Conservation (phyloP, 2,888 invertebrate genomes). For the Macroteleia sp. region DNA sequence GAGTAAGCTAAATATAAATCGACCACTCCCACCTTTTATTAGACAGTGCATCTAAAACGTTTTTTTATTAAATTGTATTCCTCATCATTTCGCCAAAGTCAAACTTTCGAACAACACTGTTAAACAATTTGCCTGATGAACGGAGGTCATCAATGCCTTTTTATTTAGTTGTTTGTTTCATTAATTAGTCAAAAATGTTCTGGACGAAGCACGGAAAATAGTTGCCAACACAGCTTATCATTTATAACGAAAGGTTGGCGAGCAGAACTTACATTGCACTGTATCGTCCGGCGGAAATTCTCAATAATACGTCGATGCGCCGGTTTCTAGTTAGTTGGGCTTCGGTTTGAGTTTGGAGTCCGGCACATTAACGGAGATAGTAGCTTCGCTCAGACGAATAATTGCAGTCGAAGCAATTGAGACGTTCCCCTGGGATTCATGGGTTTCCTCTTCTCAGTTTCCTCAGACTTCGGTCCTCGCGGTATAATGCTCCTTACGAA, state of each 20-base stretch:
- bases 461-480: constrained; percentile 67
- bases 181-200: too few species aligned
- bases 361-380: constrained; percentile 82
- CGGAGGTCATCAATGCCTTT: too few species aligned
- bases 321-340: constrained; percentile 68
- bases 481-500: constrained; percentile 68
- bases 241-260: constrained; percentile 25
- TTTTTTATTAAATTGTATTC: too few species aligned
- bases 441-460: constrained; percentile 68
- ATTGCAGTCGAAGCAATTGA: constrained; percentile 82
- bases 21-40: too few species aligned
- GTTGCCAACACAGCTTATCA: constrained; percentile 14
- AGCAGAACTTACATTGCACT: constrained; percentile 34
- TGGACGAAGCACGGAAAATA: too few species aligned
- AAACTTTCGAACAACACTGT: too few species aligned
- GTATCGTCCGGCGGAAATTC: constrained; percentile 71
- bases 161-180: too few species aligned
- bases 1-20: too few species aligned
- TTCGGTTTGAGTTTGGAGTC: constrained; percentile 74
- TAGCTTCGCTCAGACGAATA: constrained; percentile 82
- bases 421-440: constrained; percentile 78
- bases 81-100: too few species aligned
- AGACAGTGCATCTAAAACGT: too few species aligned
- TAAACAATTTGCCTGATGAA: too few species aligned
- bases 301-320: constrained; percentile 62